Conservation (phyloP, 2,888 invertebrate species). For the Blastobasis lacticolella region DNA sequence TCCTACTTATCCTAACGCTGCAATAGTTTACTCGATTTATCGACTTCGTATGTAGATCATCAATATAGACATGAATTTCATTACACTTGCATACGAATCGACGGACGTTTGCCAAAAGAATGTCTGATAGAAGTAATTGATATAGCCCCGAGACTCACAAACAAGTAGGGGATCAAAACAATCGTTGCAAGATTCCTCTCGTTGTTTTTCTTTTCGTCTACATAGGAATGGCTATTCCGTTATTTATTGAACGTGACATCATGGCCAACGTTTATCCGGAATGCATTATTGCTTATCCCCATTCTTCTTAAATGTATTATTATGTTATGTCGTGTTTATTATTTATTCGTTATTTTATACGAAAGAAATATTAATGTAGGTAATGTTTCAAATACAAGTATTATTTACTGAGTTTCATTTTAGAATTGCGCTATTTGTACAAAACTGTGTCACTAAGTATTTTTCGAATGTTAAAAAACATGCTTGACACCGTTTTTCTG, state of each 20-base stretch:
- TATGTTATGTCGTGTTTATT: too few relatives aligned
- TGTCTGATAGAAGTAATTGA: slow-evolving; percentile 12
- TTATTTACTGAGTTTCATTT: background rate
- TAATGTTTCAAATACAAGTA: background rate
- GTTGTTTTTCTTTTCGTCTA: slow-evolving; percentile 9
- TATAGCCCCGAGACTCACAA: slow-evolving; percentile 10
- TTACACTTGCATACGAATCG: too few relatives aligned
- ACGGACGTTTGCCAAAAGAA: background rate
- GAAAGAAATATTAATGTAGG: background rate
- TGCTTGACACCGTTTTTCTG: slow-evolving; percentile 24
- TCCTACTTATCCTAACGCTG: too few relatives aligned
- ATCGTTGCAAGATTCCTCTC: slow-evolving; percentile 7
- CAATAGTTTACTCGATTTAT: too few relatives aligned
- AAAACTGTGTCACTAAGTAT: too few relatives aligned
- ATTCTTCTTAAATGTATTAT: too few relatives aligned
- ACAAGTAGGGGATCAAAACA: slow-evolving; percentile 6
- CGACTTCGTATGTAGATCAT: too few relatives aligned
- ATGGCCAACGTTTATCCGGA: background rate
- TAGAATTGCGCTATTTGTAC: too few relatives aligned
- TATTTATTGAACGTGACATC: slow-evolving; percentile 7
- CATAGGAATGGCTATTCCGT: background rate
- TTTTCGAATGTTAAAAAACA: background rate
- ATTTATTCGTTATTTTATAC: background rate
- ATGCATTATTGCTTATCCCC: background rate
- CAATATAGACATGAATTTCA: too few relatives aligned